Evolutionary conservation across 2,797 vertebrate genomes (phyloP).

Genomic region (Urosaurus nigricauda): DNA sequence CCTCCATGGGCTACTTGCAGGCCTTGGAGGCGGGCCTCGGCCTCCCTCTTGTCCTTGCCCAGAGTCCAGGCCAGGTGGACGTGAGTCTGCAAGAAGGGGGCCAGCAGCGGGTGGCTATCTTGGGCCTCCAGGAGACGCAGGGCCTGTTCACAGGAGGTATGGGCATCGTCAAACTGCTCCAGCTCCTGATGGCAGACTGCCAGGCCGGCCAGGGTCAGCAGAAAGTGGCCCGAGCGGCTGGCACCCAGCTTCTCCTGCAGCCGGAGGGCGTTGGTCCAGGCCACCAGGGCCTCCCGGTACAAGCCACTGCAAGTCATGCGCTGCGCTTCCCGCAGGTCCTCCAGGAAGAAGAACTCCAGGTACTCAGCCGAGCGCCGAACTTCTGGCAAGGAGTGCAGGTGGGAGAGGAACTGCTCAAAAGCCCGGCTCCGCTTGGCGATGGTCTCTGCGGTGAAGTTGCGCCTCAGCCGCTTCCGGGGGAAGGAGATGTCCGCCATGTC

Average conservation of each 20-base stretch:
- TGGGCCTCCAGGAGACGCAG: slow-evolving; percentile 81
- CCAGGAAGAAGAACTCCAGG: slow-evolving; percentile 91
- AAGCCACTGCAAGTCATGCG: slow-evolving; percentile 87
- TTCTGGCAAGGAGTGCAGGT: slow-evolving; percentile 85
- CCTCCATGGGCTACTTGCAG: slow-evolving; percentile 82
- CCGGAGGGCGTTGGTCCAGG: slow-evolving; percentile 87
- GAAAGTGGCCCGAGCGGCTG: slow-evolving; percentile 73
- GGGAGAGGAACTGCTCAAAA: slow-evolving; percentile 93
- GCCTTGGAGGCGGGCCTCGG: slow-evolving; percentile 86
- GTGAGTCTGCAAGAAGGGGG: slow-evolving; percentile 86
- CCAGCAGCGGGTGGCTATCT: slow-evolving; percentile 82
- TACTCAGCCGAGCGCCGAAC: slow-evolving; percentile 83
- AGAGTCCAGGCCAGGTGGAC: slow-evolving; percentile 92
- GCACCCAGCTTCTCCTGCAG: slow-evolving; percentile 89
- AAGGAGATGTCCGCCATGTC: slow-evolving; percentile 89
- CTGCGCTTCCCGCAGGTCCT: slow-evolving; percentile 86
- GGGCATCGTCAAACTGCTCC: slow-evolving; percentile 87
- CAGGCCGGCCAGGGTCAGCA: slow-evolving; percentile 89
- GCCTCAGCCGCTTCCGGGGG: slow-evolving; percentile 91
- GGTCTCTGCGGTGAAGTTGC: slow-evolving; percentile 92
- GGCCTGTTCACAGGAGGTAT: slow-evolving; percentile 87
- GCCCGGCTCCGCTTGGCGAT: slow-evolving; percentile 94
- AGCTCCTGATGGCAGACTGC: slow-evolving; percentile 90
- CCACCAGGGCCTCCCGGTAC: slow-evolving; percentile 87
- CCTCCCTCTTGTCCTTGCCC: slow-evolving; percentile 89